Base-by-base conservation (phyloP, 2,113 vertebrate genomes). In the Lepisosteus oculatus region DNA sequence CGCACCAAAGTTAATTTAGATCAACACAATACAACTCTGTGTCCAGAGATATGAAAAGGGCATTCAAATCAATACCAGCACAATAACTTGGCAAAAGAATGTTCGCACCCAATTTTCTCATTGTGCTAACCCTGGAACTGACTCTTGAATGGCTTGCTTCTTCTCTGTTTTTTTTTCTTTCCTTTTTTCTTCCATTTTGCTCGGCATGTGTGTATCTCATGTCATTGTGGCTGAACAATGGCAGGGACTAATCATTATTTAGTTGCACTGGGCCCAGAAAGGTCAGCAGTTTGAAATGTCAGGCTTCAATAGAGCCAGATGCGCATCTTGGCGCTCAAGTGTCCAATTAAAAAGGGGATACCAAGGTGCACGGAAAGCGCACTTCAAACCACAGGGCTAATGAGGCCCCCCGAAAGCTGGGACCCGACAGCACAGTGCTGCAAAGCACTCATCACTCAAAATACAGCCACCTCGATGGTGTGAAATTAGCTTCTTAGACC, bases 271-370 rank as follows among this genome's bases (percentile, higher is more conserved):
- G 93, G 91, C 89, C 93, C 93, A 92, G 94, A 99, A 98, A 99
- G 97, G 97, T 99, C 97, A 98, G 92, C 92, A 92, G 93, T 95
- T 95, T 95, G 94, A 99, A 99, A 99, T 98, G 97, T 98, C 97
- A 98, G 93, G 87, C 87, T 97, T 98, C 96, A 97, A 94, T 95
- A 94, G 87, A 95, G 88, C 93, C 80, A 69, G 88, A 93, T 76
- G 93, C 93, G 92, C 94, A 84, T 85, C 91, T 91, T 90, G 85
- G 87, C 83, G 89, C 85, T 90, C 89, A 89, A 90, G 83, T 94
- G 95, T 95, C 94, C 96, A 99, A 99, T 98, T 99, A 99, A 96
- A 93, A 93, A 85, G 89, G 92, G 92, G 83, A 86, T 86, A 85
- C 83, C 83, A 85, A 83, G 78, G 86, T 87, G 84, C 86, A 88